phyloP scores from a whole-genome alignment of 1,140 invertebrate species.

The Vollenhovia emeryi region DNA sequence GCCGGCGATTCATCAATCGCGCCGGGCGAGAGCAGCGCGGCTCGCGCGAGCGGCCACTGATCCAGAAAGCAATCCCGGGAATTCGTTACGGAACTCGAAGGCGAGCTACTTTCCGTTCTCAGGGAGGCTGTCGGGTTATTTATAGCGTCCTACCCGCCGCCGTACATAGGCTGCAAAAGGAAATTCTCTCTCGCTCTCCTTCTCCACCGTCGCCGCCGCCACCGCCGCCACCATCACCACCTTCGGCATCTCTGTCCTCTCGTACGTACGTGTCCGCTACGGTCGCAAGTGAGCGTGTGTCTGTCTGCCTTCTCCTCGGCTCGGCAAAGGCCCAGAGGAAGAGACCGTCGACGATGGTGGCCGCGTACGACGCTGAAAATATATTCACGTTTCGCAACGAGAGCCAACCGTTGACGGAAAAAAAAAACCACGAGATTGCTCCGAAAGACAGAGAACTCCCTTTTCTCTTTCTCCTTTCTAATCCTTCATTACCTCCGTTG shows the following conservation, averaged over 20 bases:
- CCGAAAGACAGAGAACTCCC: not conserved
- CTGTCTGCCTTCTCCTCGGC: not conserved
- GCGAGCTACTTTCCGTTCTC: constrained; percentile 85
- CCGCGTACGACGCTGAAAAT: constrained; percentile 13
- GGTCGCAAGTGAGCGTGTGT: not conserved
- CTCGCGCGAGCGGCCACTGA: constrained; percentile 65
- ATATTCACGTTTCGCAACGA: constrained; percentile 26
- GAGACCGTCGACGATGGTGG: constrained; percentile 18
- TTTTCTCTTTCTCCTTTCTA: not conserved
- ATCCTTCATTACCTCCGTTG: not conserved
- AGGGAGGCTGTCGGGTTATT: constrained; percentile 81
- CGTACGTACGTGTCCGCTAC: constrained; percentile 6
- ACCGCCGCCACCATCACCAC: not conserved
- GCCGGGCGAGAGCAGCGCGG: constrained; percentile 10
- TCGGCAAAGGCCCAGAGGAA: constrained; percentile 32
- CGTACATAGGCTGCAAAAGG: constrained; percentile 69
- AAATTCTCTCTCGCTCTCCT: constrained; percentile 69
- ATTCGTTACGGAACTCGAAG: constrained; percentile 83
- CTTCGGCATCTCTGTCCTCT: constrained; percentile 25
- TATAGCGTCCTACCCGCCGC: constrained; percentile 74
- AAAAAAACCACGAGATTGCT: not conserved
- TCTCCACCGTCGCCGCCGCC: not conserved
- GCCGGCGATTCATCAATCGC: constrained; percentile 51
- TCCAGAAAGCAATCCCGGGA: constrained; percentile 81
- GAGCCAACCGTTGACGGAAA: not conserved